Evolutionary conservation across 2,888 invertebrate species (phyloP), one percentile per base, ranked within the genome.

Genomic region (Tetragonula carbonaria): DNA sequence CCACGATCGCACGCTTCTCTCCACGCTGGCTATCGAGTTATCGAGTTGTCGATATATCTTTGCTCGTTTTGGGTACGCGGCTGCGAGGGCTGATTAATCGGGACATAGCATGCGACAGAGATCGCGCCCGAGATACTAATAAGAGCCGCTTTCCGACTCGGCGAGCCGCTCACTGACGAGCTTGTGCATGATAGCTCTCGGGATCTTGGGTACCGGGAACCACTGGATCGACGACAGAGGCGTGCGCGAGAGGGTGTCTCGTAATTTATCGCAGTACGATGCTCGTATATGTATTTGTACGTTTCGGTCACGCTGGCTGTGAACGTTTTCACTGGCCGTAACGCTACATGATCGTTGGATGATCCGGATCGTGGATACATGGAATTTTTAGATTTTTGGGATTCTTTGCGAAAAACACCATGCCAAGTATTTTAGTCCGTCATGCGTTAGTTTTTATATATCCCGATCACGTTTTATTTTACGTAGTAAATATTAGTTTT

Each of bases 111-210:
- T 28, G 72, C 57, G 75, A 75, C 55, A 65, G 50, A 38, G 81
- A 82, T 74, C 78, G 59, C 53, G 63, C 23, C 33, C 33, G 68
- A 51, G 70, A 74, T 74, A 62, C 38, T 78, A 72, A 65, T 65
- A 57, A 38, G 62, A 66, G 59, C 8, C 33, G 59, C 59, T 33
- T 62, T 62, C 50, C 57, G 59, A 70, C 18, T 23, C 53, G 66
- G 23, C 51, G 65, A 55, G n/a, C 23, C 66, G 53, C 13, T 2
- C 23, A 28, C 6, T 38, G 74, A 66, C 18, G 74, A 66, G 38
- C 45, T 23, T 28, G 18, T n/a, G 72, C 18, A 6, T 6, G 38
- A 72, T 72, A 57, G 45, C 59, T 16, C 21, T 45, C 45, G 45
- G 45, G 45, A 45, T 45, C 45, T 45, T 45, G 45, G 45, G 45